These are phyloP conservation scores for Sander lucioperca DNA, from an alignment of 2,113 vertebrate genomes.

Conservation along the genomic window DNA sequence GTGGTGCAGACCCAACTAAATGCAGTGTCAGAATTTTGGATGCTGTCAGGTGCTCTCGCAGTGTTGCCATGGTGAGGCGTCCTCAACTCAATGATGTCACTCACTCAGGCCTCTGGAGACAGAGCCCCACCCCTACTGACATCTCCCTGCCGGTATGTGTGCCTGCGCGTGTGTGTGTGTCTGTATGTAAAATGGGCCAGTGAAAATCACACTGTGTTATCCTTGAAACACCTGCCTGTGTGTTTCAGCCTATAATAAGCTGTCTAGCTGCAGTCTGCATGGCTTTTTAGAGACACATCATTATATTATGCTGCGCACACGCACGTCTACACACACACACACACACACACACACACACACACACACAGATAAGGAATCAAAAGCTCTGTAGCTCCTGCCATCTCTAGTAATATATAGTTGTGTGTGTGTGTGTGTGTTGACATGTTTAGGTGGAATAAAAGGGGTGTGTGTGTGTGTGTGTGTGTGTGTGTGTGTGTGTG, in stretches of 20 bases:
- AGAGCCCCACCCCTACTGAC: constrained; percentile 58
- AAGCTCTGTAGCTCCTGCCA: constrained; percentile 4
- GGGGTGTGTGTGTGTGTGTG: constrained; percentile 28
- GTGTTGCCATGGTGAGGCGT: constrained; percentile 77
- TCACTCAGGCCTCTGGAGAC: constrained; percentile 65
- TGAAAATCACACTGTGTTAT: constrained; percentile 71
- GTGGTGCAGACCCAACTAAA: constrained; percentile 62
- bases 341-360: constrained; percentile 32
- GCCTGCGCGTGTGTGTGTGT: constrained; percentile 43
- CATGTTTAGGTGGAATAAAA: constrained; percentile 37
- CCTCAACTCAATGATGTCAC: constrained; percentile 77
- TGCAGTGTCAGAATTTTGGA: constrained; percentile 76
- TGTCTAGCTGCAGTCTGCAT: constrained; percentile 76
- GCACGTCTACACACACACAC: background rate
- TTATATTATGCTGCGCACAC: constrained; percentile 58
- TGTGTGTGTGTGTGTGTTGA: constrained; percentile 6
- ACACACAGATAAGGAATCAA: constrained; percentile 30
- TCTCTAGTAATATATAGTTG: constrained; percentile 19
- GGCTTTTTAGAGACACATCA: constrained; percentile 69
- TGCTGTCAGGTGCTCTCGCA: constrained; percentile 58
- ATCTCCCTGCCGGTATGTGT: constrained; percentile 47
- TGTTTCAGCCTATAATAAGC: constrained; percentile 78
- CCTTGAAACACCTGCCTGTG: constrained; percentile 78
- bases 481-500: constrained; percentile 33
- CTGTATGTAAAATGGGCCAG: constrained; percentile 69